phyloP scores from a whole-genome alignment of 2,113 vertebrate genomes.

The Corythaixoides concolor region DNA sequence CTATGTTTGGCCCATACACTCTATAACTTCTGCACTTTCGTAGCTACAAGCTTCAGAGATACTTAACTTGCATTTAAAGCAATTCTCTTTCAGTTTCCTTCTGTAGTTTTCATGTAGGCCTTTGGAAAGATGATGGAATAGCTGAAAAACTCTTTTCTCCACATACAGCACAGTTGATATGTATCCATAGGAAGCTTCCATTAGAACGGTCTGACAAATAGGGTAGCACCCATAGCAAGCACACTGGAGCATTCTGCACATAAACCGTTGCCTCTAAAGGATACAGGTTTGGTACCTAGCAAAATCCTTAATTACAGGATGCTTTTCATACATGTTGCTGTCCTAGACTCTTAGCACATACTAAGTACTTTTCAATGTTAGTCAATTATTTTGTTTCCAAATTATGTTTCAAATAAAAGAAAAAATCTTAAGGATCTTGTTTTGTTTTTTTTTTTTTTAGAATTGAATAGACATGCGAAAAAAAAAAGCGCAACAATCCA shows the following conservation, averaged over 20 bases:
- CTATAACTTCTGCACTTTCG: background rate
- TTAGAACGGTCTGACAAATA: background rate
- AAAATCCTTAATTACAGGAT: background rate
- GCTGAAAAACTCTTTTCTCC: background rate
- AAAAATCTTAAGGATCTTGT: no score
- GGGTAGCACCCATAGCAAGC: background rate
- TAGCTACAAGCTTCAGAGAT: background rate
- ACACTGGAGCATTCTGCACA: background rate
- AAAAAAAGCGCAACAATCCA: background rate
- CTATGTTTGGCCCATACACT: background rate
- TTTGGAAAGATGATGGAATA: background rate
- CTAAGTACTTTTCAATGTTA: background rate
- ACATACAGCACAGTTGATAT: background rate
- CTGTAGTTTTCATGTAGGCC: background rate
- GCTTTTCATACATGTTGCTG: background rate
- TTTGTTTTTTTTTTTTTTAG: background rate
- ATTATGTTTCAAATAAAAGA: background rate
- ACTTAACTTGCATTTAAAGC: background rate
- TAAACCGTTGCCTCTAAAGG: accelerated
- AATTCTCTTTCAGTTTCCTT: background rate
- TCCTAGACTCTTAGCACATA: background rate
- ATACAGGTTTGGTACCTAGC: background rate
- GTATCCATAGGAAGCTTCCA: background rate
- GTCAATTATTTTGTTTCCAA: background rate
- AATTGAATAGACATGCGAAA: background rate